phyloP scores from a whole-genome alignment of 2,888 invertebrate species.

The Athalia circularis region DNA sequence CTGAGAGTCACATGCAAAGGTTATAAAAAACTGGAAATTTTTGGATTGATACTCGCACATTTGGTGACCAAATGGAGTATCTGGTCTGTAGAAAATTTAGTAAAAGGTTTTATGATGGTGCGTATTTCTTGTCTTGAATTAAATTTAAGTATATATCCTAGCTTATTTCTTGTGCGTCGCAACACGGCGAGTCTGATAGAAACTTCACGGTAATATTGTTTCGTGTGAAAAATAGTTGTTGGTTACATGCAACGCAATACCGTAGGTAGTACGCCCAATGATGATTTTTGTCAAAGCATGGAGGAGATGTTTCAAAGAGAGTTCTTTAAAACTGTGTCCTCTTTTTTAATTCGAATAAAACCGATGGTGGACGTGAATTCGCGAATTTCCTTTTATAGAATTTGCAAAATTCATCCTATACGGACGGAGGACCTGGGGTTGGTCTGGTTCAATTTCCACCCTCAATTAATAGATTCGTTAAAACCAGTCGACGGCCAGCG shows the following conservation, averaged over 20 bases:
- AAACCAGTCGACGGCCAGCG: slow-evolving; percentile 19
- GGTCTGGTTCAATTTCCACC: slow-evolving; percentile 24
- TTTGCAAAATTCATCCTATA: neutral
- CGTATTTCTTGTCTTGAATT: no score
- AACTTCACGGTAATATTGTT: neutral
- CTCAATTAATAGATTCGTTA: slow-evolving; percentile 34
- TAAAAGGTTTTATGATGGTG: no score
- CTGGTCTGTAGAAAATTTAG: no score
- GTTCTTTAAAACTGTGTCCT: neutral
- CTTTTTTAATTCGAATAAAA: neutral
- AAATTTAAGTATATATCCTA: no score
- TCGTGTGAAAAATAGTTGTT: neutral
- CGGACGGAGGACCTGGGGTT: neutral
- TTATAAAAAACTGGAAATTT: no score
- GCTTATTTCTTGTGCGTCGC: no score
- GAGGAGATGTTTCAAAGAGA: neutral
- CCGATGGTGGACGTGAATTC: slow-evolving; percentile 2
- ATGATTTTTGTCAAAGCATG: no score
- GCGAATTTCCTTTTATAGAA: slow-evolving; percentile 11
- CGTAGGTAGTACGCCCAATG: slow-evolving; percentile 4
- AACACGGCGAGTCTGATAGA: neutral
- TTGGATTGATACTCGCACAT: no score
- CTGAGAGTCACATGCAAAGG: no score
- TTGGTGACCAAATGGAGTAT: no score
- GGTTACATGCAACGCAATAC: neutral